These are phyloP conservation scores for Scaptomyza graminum DNA, from an alignment of 1,140 invertebrate species.

Conservation along the genomic window DNA sequence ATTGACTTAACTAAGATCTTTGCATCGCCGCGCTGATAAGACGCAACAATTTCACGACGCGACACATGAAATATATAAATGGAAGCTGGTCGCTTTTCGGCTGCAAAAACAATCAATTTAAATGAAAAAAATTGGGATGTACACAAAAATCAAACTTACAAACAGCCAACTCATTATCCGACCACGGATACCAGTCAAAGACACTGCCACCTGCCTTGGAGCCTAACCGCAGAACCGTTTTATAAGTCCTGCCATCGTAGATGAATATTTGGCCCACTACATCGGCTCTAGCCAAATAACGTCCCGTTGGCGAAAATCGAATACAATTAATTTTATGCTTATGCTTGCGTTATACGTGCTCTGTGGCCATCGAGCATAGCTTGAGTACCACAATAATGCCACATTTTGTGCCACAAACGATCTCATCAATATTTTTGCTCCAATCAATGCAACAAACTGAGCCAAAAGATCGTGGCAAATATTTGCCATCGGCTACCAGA, in stretches of 20 bases:
- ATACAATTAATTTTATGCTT: conserved; percentile 52
- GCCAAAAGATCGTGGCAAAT: conserved; percentile 42
- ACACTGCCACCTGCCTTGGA: conserved; percentile 25
- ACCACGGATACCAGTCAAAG: conserved; percentile 83
- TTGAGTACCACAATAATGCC: conserved; percentile 55
- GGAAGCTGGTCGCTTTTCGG: conserved; percentile 59
- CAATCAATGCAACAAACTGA: conserved; percentile 69
- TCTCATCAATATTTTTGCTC: conserved; percentile 48
- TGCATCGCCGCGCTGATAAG: conserved; percentile 63
- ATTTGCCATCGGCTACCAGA: conserved; percentile 55
- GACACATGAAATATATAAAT: conserved; percentile 69
- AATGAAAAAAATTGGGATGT: background rate
- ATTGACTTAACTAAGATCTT: conserved; percentile 62
- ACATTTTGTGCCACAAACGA: conserved; percentile 62
- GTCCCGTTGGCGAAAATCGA: conserved; percentile 58
- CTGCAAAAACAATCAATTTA: conserved; percentile 23
- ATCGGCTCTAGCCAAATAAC: conserved; percentile 74
- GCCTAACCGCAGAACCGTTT: conserved; percentile 27
- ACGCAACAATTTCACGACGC: conserved; percentile 65
- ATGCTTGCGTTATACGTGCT: conserved; percentile 42
- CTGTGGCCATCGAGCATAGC: conserved; percentile 28
- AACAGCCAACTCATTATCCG: conserved; percentile 64
- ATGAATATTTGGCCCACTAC: conserved; percentile 59
- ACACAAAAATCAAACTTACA: conserved; percentile 50
- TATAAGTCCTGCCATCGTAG: conserved; percentile 47